Conservation (phyloP, 37 sponge, comb jelly and placozoan species). For the Crambe crambe region DNA sequence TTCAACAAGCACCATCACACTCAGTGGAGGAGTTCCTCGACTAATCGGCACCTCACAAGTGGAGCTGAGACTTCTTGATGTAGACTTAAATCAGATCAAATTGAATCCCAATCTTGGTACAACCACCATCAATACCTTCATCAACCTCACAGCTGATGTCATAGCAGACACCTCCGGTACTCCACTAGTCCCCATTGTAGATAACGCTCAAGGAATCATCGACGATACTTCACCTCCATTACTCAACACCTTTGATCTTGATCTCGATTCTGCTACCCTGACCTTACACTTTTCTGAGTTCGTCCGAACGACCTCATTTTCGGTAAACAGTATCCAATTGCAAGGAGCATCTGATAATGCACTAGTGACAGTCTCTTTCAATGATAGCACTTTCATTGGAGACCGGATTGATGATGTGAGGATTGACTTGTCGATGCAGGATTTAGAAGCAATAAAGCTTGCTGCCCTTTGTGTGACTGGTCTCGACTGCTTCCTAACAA, state of each 20-base stretch:
- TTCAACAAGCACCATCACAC: slow-evolving; percentile 3
- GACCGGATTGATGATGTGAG: slow-evolving; percentile 37
- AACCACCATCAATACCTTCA: slow-evolving; percentile 48
- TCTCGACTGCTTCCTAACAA: slow-evolving; percentile 60
- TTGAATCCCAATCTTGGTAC: slow-evolving; percentile 42
- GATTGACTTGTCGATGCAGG: slow-evolving; percentile 36
- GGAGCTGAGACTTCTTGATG: slow-evolving; percentile 15
- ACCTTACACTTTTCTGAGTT: slow-evolving; percentile 79
- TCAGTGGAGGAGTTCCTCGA: slow-evolving; percentile 27
- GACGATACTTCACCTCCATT: slow-evolving; percentile 70
- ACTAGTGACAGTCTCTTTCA: slow-evolving; percentile 17
- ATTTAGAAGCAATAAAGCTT: slow-evolving; percentile 68
- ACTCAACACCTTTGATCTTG: slow-evolving; percentile 71
- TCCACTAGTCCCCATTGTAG: slow-evolving; percentile 60
- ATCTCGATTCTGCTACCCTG: slow-evolving; percentile 68
- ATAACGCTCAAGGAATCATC: slow-evolving; percentile 30
- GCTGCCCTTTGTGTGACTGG: slow-evolving; percentile 36
- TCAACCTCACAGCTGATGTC: slow-evolving; percentile 42
- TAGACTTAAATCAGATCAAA: slow-evolving; percentile 74
- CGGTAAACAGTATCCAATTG: slow-evolving; percentile 25
- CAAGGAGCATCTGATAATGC: slow-evolving; percentile 23
- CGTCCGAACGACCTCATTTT: slow-evolving; percentile 35
- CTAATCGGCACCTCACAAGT: slow-evolving; percentile 42
- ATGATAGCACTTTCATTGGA: slow-evolving; percentile 27
- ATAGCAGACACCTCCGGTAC: slow-evolving; percentile 56